Base-by-base conservation (phyloP, 2,888 invertebrate genomes). In the Polymixis flavicincta region DNA sequence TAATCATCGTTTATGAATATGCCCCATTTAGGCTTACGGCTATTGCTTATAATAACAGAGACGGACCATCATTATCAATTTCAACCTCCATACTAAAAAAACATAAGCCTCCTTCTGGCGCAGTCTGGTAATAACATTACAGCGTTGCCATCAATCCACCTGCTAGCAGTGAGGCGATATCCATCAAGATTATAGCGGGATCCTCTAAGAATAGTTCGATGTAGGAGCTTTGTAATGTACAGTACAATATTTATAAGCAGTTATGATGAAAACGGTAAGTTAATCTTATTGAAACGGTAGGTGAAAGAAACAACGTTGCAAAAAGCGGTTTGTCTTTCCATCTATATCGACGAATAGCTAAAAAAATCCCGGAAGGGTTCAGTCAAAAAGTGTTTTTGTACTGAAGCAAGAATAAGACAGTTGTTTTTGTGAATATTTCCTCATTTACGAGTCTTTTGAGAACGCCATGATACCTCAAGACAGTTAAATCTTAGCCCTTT, bases 151-250 rank as follows among this genome's bases (percentile, higher is more conserved):
- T 66, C 55, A 80, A 80, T 80, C 52, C 28, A 70, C 65, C 60
- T 68, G 78, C 82, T 77, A 76, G 37, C 28, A 59, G 25, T 28
- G 54, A 78, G 25, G 32, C 76, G 9, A 45, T 69, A 82, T 80
- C 79, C 69, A 82, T 80, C 79, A 76, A 66, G 77, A 82, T 76
- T 70, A 69, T 66, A 66, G 65, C 69, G 77, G 55, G 32, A 67
- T 76, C 63, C 70, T 80, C 66, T 77, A 66, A 66, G 83, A 71
- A 71, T 77, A 48, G 70, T 82, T 64, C 63, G 55, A 65, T n/a
- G 14, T 65, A 32, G 22, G 28, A 82, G 48, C 37, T 63, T 63
- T n/a, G n/a, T 37, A 37, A 37, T 37, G 37, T 66, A 50, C 55
- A 19, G 19, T 55, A 61, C 17, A n/a, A 76, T 69, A 55, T 79